Base-by-base conservation (phyloP, 1,140 invertebrate genomes). In the Idris sp. region DNA sequence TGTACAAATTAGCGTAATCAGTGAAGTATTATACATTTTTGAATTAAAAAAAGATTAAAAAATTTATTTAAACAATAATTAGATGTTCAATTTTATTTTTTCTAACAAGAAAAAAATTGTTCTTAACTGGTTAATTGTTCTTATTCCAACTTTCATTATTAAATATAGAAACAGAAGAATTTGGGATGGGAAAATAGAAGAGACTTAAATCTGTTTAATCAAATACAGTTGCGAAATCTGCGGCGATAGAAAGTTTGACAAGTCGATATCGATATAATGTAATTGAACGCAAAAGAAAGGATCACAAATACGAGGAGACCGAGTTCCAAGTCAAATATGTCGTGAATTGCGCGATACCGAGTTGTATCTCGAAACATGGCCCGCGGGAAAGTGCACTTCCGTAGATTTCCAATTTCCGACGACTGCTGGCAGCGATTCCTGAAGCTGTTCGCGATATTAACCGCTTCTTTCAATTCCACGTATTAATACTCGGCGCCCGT, bases 381-480 rank as follows among this genome's bases (percentile, higher is more conserved):
- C 53, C 38, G 19, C 44, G 65, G 65, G 44, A 51, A 68, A 69
- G 44, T 35, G 51, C 44, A 51, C 35, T 51, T 58, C 44, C 65
- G 40, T 15, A 16, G 18, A 61, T 71, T 61, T 53, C 49, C 35
- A 61, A 71, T 61, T 61, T 61, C 56, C 54, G 41, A 35, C 33
- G 48, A 16, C 33, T 33, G 31, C 25, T 43, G 16, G 15, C 15
- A 25, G 33, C 48, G 15, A 48, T 72, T 58, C 48, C 58, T 22
- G 18, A 35, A 48, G 16, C 22, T 10, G 41, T 2, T 30, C 26
- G 22, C 30, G 15, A 48, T 46, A 56, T 64, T 64, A 44, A 26
- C 25, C 43, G 25, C 35, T 62, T 61, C 68, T 53, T 62, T 56
- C 35, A 54, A 48, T 72, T 56, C 41, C 35, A n/a, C 38, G 28